Evolutionary conservation across 2,888 invertebrate genomes (phyloP).

Genomic region (Lissonota sp.): DNA sequence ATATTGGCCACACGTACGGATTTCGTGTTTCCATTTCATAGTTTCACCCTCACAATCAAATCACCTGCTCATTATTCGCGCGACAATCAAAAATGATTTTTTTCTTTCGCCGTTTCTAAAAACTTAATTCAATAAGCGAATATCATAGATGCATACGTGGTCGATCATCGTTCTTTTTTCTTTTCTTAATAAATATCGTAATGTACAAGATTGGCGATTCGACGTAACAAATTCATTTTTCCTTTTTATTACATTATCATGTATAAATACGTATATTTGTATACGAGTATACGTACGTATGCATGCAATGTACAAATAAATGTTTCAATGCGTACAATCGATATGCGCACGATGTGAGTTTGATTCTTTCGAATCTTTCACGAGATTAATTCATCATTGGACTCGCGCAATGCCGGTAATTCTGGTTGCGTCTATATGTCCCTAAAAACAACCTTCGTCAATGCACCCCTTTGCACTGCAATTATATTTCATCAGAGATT

Average conservation of each 20-base stretch:
- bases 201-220: conserved; percentile 68
- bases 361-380: conserved; percentile 35
- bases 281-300: conserved; percentile 52
- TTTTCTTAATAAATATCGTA: conserved; percentile 74
- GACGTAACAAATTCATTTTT: conserved; percentile 65
- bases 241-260: conserved; percentile 29
- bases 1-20: conserved; percentile 49
- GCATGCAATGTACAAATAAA: conserved; percentile 42
- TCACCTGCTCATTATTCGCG: neutral
- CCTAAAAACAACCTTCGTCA: conserved; percentile 6
- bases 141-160: conserved; percentile 66
- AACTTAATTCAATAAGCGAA: conserved; percentile 70
- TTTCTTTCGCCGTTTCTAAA: conserved; percentile 56
- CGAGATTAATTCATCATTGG: conserved; percentile 45
- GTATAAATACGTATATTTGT: conserved; percentile 63
- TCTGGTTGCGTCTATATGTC: conserved; percentile 14
- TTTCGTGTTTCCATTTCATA: conserved; percentile 39
- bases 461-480: neutral
- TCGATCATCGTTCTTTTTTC: conserved; percentile 55
- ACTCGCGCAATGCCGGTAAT: conserved; percentile 24
- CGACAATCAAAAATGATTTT: conserved; percentile 32
- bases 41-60: conserved; percentile 23
- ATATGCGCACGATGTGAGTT: conserved; percentile 65
- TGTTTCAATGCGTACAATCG: conserved; percentile 40
- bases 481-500: neutral